A percentile compares a stretch with the other conserved stretches of the same genome.
Evolutionary conservation across 2,797 vertebrate species (phyloP).

Genomic region (Sciurus carolinensis): DNA sequence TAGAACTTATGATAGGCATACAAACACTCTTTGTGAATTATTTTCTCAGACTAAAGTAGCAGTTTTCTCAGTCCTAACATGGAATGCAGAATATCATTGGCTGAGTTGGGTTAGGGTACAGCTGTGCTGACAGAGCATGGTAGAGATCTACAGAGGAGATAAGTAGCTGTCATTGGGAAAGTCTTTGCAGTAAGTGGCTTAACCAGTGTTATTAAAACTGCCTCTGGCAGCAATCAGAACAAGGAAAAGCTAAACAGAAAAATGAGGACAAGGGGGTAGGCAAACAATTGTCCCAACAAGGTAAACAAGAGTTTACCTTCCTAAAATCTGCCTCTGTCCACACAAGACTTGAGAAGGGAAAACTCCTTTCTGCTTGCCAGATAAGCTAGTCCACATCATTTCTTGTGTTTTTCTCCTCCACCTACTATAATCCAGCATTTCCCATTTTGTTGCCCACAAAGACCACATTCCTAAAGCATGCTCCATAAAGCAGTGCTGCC

Average conservation of each 20-base stretch:
- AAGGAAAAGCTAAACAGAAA: neutral
- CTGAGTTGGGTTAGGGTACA: neutral
- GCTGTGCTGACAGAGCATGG: neutral
- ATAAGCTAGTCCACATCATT: neutral
- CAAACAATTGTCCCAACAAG: neutral
- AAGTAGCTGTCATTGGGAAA: constrained; percentile 30
- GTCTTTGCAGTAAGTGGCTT: constrained; percentile 13
- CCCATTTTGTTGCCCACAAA: constrained; percentile 26
- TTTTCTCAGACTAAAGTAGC: constrained; percentile 39
- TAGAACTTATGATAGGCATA: neutral
- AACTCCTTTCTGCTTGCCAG: neutral
- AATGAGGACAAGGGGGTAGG: neutral
- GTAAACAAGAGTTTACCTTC: constrained; percentile 32
- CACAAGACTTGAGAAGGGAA: neutral
- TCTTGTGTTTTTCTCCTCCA: constrained; percentile 1
- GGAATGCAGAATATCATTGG: neutral
- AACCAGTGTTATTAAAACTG: constrained; percentile 59
- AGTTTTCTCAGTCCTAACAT: neutral
- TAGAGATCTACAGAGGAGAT: neutral
- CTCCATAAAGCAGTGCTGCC: neutral
- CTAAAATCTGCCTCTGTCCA: neutral
- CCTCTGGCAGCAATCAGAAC: neutral
- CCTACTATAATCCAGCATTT: neutral
- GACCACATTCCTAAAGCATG: neutral
- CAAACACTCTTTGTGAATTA: constrained; percentile 47